Conservation (phyloP, 2,888 invertebrate genomes). For the Dryomyza anilis region DNA sequence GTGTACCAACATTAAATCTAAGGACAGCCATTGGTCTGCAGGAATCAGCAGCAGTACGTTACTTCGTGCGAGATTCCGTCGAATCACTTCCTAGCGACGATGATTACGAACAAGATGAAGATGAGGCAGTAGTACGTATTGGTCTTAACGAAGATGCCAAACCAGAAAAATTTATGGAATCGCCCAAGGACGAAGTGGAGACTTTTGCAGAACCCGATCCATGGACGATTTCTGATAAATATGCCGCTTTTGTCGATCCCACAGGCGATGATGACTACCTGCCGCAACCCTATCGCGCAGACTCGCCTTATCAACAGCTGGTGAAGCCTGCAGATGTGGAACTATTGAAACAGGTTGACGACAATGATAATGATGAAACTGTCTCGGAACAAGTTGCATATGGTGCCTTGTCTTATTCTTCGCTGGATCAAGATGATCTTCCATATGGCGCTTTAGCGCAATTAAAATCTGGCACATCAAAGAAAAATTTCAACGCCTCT, state of each 20-base stretch:
- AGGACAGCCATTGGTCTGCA: conserved; percentile 37
- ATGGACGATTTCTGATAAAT: conserved; percentile 49
- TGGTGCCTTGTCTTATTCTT: conserved; percentile 38
- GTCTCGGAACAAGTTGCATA: conserved; percentile 41
- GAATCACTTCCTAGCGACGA: conserved; percentile 52
- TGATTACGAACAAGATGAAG: conserved; percentile 38
- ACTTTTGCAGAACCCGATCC: conserved; percentile 39
- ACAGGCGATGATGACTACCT: conserved; percentile 37
- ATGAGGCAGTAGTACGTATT: conserved; percentile 6
- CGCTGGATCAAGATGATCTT: conserved; percentile 9
- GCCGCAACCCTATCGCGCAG: conserved; percentile 56
- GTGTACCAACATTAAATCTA: conserved; percentile 63
- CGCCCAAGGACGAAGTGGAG: conserved; percentile 30
- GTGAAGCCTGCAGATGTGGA: conserved; percentile 48
- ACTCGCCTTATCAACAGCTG: conserved; percentile 58
- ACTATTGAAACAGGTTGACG: conserved; percentile 44
- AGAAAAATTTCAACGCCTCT: conserved; percentile 47
- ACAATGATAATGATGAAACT: conserved; percentile 42
- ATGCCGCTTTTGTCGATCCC: conserved; percentile 51
- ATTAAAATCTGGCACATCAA: conserved; percentile 36
- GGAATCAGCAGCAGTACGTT: conserved; percentile 40
- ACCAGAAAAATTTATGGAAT: conserved; percentile 28
- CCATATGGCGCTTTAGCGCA: conserved; percentile 52
- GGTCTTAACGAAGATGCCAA: conserved; percentile 22
- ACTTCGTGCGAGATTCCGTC: conserved; percentile 57